A percentile compares a stretch with the other conserved stretches of the same genome.
Evolutionary conservation across 2,888 invertebrate species (phyloP).

Genomic region (Nomada goodeniana): DNA sequence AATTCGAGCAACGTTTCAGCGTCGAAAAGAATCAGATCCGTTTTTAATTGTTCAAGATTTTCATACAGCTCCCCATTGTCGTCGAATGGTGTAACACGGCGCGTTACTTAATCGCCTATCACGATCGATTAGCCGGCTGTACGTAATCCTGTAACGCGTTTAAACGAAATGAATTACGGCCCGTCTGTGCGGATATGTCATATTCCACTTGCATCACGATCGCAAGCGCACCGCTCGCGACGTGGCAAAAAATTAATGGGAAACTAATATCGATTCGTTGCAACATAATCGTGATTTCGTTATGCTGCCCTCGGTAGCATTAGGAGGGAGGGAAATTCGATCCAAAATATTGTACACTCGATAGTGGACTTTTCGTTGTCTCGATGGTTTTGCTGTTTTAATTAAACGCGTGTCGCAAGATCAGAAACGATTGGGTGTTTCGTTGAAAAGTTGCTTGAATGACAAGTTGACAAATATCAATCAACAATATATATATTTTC

Average conservation of each 20-base stretch:
- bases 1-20: conserved; percentile 17
- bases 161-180: conserved; percentile 49
- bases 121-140: conserved; percentile 37
- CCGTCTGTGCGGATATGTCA: conserved; percentile 43
- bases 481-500: too few species aligned
- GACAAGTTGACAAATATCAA: too few species aligned
- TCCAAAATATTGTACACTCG: too few species aligned
- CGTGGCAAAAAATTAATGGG: conserved; percentile 41
- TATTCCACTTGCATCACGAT: conserved; percentile 28
- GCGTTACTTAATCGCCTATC: conserved; percentile 49
- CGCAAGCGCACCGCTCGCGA: not conserved
- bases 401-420: too few species aligned
- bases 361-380: too few species aligned
- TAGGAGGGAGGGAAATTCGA: not conserved
- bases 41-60: conserved; percentile 54
- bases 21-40: not conserved
- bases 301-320: not conserved
- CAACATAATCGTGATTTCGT: conserved; percentile 24
- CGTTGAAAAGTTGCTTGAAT: too few species aligned
- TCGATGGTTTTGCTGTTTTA: too few species aligned
- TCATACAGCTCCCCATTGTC: conserved; percentile 30
- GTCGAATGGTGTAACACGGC: conserved; percentile 5
- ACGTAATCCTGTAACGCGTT: conserved; percentile 33
- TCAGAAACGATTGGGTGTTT: too few species aligned
- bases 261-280: conserved; percentile 35